Percentiles rank a stretch among this genome's conserved stretches.
Conservation (phyloP, 2,888 invertebrate genomes). For the Synergus gifuensis region DNA sequence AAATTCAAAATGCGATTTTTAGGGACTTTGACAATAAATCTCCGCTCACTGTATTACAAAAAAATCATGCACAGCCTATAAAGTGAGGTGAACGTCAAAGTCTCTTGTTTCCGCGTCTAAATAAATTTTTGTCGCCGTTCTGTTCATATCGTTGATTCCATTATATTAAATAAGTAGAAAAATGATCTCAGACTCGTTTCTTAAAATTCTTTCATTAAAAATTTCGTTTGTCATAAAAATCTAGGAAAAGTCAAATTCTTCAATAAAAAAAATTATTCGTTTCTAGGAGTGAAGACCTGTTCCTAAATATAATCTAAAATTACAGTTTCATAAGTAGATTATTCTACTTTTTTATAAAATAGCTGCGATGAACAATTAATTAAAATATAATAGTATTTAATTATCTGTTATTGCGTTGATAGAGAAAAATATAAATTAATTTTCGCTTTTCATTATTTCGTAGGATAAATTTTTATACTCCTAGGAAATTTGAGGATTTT, state of each 20-base stretch:
- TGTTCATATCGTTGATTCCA: background rate
- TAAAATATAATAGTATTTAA: too few relatives aligned
- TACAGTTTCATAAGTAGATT: background rate
- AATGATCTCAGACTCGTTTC: slow-evolving; percentile 24
- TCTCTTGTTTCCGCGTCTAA: background rate
- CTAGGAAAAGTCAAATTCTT: background rate
- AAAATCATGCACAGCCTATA: slow-evolving; percentile 21
- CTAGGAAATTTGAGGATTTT: background rate
- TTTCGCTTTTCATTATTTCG: background rate
- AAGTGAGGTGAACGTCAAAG: slow-evolving; percentile 3
- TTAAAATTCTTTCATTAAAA: background rate
- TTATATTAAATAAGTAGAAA: background rate
- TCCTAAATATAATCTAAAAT: background rate
- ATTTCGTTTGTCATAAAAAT: background rate
- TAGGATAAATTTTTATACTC: slow-evolving; percentile 6
- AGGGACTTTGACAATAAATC: background rate
- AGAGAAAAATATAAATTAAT: background rate
- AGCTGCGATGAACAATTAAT: too few relatives aligned
- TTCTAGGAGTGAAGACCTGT: too few relatives aligned
- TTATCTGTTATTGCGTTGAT: background rate
- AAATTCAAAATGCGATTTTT: background rate
- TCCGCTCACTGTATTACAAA: slow-evolving; percentile 5
- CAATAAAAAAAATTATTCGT: too few relatives aligned
- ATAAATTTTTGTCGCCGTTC: background rate
- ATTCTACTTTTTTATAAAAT: too few relatives aligned